Base-by-base conservation (phyloP, 2,113 vertebrate genomes). In the Xyrauchen texanus region DNA sequence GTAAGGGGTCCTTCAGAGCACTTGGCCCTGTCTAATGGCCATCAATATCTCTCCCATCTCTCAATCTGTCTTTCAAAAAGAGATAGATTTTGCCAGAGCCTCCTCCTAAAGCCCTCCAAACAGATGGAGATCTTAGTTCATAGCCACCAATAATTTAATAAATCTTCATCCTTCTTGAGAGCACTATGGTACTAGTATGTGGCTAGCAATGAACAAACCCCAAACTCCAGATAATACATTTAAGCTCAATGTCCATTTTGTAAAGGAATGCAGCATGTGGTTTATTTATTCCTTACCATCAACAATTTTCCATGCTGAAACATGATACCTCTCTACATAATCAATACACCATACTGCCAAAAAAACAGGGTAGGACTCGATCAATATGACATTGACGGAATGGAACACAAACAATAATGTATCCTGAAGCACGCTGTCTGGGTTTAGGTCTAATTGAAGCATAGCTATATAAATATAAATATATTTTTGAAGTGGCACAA, bases 11-110 rank as follows among this genome's bases (percentile, higher is more conserved):
- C 34, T 34, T 34, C 21, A 34, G 21, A 34, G 21, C 21, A 34
- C 21, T 34, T 34, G 21, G 15, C 8, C 79, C 76, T 58, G 84
- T 78, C 77, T 81, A 78, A 83, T 75, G 58, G 61, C 60, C 78
- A 69, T 86, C 86, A 86, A 81, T 46, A 42, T 55, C 68, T 76
- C 79, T 57, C 21, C 69, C 52, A 68, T 55, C 77, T 65, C 68
- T 79, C 83, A 45, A 53, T 68, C 68, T 66, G 49, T n/a, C 68
- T 64, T 46, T 58, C 15, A 51, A 42, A 62, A 15, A 4, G 5
- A 68, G 58, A 55, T 60, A 64, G 57, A 51, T 61, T 78, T 34
- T 52, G 11, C 45, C 44, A 68, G 44, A 62, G 46, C 46, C 68
- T 60, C 47, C 76, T 68, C 21, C 21, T 34, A 34, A n/a, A 60